A percentile compares a stretch with the other conserved stretches of the same genome.
These are phyloP conservation scores for Eidolon helvum DNA, from an alignment of 2,113 vertebrate genomes.

Conservation along the genomic window DNA sequence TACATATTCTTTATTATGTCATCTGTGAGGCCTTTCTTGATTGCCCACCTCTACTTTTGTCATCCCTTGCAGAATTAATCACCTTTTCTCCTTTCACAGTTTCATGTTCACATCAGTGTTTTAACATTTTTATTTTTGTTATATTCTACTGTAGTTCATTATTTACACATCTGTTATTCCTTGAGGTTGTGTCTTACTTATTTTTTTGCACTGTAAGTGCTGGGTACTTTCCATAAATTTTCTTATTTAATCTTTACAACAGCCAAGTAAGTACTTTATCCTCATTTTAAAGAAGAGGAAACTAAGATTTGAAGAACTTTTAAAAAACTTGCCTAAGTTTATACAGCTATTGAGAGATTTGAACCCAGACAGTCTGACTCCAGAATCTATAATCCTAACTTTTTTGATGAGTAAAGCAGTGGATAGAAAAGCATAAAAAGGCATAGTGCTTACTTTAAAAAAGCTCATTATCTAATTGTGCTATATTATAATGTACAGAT, in stretches of 20 bases:
- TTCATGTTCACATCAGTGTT: neutral
- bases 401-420: conserved; percentile 8
- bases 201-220: neutral
- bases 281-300: neutral
- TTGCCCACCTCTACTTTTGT: neutral
- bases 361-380: neutral
- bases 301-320: neutral
- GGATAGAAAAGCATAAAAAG: conserved; percentile 30
- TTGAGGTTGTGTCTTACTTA: neutral
- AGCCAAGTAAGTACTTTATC: neutral
- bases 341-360: neutral
- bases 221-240: conserved; percentile 17
- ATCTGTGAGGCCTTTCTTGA: neutral
- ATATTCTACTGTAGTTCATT: neutral
- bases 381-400: neutral
- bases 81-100: neutral
- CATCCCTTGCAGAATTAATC: neutral
- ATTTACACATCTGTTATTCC: neutral
- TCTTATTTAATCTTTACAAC: neutral
- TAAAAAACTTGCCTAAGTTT: neutral
- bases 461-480: neutral
- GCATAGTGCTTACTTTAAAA: neutral
- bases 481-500: neutral
- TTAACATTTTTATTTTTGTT: neutral
- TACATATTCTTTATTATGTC: neutral